Base-by-base conservation (phyloP, 1,140 invertebrate species). In the Oedothorax gibbosus region DNA sequence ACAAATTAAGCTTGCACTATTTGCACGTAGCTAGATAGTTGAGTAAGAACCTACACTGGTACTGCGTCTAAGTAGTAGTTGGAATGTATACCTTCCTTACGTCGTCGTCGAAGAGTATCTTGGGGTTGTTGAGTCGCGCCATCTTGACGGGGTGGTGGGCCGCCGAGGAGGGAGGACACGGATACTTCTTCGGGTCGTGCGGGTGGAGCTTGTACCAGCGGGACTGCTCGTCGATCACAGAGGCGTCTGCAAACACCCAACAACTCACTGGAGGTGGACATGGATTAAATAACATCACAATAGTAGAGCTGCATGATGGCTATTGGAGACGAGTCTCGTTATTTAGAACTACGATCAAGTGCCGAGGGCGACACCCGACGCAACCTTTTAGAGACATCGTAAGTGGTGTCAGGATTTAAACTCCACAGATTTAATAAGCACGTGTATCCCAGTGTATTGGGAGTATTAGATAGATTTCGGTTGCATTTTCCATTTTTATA, bases 121-220 rank as follows among this genome's bases (percentile, higher is more conserved):
- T 54, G 65, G 82, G 83, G 56, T 85, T 85, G 69, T 86, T 86
- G 62, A 86, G 85, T 60, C 77, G 80, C 21, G 85, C 85, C 85
- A 86, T 86, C 76, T 86, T 84, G 12, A 68, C 69, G 65, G 69
- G 12, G 75, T 84, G 56, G 80, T 72, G 64, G 21, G 73, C 56
- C 53, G 57, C 54, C 60, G 72, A 49, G 11, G 53, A 54, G 8
- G 80, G 54, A 53, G 60, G 65, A 62, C 75, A 65, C 54, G 80
- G 86, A 64, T 84, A 79, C 9, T 88, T 87, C 51, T 88, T 87
- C 50, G 89, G 79, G 20, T 87, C 80, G 54, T 88, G 86, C 7
- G 86, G 88, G 86, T 90, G 89, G n/a, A 93, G 88, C 0, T 89
- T 89, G 87, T 92, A 93, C 90, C 91, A 92, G 78, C 92, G 91